phyloP scores from a whole-genome alignment of 1,140 invertebrate species.

The Chymomyza costata region DNA sequence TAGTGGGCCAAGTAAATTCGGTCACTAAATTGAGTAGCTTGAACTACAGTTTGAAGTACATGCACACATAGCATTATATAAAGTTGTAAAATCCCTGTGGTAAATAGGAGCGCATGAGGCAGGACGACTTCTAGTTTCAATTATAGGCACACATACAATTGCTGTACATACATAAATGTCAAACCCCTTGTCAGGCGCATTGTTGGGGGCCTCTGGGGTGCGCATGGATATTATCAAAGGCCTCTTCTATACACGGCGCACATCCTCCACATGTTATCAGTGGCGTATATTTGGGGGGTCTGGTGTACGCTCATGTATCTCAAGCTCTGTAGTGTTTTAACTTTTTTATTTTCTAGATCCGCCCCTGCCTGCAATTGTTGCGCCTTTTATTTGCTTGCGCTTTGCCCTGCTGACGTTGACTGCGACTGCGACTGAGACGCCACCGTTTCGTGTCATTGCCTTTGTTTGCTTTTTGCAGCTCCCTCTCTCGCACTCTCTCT shows the following conservation, averaged over 20 bases:
- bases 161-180: conserved; percentile 43
- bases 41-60: conserved; percentile 42
- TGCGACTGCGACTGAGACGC: conserved; percentile 2
- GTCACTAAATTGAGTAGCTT: too few relatives aligned
- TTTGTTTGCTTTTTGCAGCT: conserved; percentile 65
- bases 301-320: neutral
- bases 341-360: too few relatives aligned
- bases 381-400: conserved; percentile 70
- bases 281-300: neutral
- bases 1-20: too few relatives aligned
- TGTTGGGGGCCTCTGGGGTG: too few relatives aligned
- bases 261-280: neutral
- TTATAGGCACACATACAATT: conserved; percentile 71
- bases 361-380: conserved; percentile 67
- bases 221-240: too few relatives aligned
- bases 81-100: neutral
- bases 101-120: conserved; percentile 8
- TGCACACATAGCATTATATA: conserved; percentile 41
- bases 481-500: neutral
- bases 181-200: neutral
- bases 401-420: conserved; percentile 6
- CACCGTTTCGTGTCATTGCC: conserved; percentile 67
- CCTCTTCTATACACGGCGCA: too few relatives aligned
- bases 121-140: conserved; percentile 62
- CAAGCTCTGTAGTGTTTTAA: conserved; percentile 19